Base-by-base conservation (phyloP, 2,888 invertebrate species). In the Pyrochroa serraticornis region DNA sequence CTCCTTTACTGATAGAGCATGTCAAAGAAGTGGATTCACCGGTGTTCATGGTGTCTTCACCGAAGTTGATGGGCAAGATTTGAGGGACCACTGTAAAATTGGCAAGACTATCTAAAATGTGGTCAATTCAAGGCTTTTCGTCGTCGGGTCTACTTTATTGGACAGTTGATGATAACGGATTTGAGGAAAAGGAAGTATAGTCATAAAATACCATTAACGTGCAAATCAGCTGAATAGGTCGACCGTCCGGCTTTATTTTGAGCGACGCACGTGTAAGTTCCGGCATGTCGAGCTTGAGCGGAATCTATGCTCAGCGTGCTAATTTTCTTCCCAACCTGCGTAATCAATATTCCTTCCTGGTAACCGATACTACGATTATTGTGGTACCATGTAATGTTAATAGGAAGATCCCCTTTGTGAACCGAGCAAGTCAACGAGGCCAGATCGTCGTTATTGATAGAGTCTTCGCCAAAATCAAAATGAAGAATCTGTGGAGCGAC, bases 191-290 rank as follows among this genome's bases (percentile, higher is more conserved):
- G 32, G 10, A 31, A 22, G 10, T 6, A 37, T 32, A 46, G 88
- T 90, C 67, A 83, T 83, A 79, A 90, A 51, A 88, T 90, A 79
- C 91, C 92, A 76, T 87, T 88, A 62, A 91, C 91, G 50, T 68
- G 55, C 45, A 72, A 62, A 6, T 57, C 79, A 57, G 87, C 84
- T 58, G 87, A 85, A 79, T 85, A 85, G 72, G 83, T 84, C 67
- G 84, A 83, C 72, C 80, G 81, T 58, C 90, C 89, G 75, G 88
- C 88, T 64, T 79, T 77, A 80, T 91, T 91, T 64, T 83, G 83
- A 53, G 89, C 91, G 67, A 84, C 83, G 79, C 92, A 92, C 44
- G 89, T 90, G 77, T 91, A 92, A 76, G 86, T 87, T 64, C 91
- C 91, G 42, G 87, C 84, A 77, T 91, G 89, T 66, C 84, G 79